phyloP scores from a whole-genome alignment of 2,113 vertebrate genomes.

The Ammodytes marinus region DNA sequence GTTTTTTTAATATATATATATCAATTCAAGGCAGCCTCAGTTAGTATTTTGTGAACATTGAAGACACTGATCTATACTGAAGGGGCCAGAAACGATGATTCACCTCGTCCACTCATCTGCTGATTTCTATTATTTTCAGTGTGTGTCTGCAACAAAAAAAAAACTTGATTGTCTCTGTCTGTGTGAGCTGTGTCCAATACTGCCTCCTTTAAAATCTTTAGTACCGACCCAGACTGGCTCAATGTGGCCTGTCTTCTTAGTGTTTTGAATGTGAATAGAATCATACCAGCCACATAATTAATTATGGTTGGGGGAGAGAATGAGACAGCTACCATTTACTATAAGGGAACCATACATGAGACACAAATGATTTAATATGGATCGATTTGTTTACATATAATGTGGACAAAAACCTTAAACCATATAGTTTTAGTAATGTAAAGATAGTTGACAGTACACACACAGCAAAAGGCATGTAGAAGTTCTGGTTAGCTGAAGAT shows the following conservation, averaged over 20 bases:
- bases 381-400: conserved; percentile 3
- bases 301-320: not conserved
- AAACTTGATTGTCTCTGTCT: conserved; percentile 3
- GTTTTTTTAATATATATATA: not conserved
- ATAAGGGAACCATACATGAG: not conserved
- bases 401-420: not conserved
- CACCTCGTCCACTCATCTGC: conserved; percentile 46
- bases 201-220: conserved; percentile 25
- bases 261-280: conserved; percentile 39
- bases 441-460: not conserved
- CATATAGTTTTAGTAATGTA: conserved; percentile 7
- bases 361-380: conserved; percentile 4
- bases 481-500: conserved; percentile 25
- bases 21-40: not conserved
- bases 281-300: conserved; percentile 16
- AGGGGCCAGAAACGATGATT: conserved; percentile 61
- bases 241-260: not conserved
- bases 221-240: not conserved
- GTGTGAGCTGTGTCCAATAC: conserved; percentile 11
- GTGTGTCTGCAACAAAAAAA: conserved; percentile 28
- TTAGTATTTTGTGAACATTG: conserved; percentile 34
- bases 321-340: not conserved
- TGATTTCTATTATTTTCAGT: conserved; percentile 25
- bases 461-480: not conserved
- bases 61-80: conserved; percentile 28